Evolutionary conservation across 2,888 invertebrate species (phyloP).

Genomic region (Philaethria dido): DNA sequence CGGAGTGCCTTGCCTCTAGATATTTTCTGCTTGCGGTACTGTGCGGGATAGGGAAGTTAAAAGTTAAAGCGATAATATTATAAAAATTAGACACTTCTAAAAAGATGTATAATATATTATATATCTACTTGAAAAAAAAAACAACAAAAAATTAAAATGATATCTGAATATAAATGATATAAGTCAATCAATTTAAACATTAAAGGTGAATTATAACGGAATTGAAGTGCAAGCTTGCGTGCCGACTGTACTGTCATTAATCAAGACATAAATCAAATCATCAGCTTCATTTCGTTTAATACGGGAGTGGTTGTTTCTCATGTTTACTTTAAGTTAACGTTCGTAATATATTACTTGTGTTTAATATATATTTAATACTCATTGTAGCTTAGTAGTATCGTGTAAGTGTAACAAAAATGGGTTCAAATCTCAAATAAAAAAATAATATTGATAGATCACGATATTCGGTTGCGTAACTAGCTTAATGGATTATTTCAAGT

Average conservation of each 20-base stretch:
- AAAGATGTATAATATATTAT: too few relatives aligned
- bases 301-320: not conserved
- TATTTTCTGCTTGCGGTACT: too few relatives aligned
- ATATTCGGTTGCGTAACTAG: not conserved
- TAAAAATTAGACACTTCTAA: too few relatives aligned
- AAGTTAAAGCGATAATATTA: too few relatives aligned
- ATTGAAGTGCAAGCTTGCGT: slow-evolving; percentile 6
- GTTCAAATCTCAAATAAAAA: not conserved
- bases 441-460: slow-evolving; percentile 3
- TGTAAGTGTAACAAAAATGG: not conserved
- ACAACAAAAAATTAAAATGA: not conserved
- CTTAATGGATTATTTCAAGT: not conserved
- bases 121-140: too few relatives aligned
- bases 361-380: not conserved
- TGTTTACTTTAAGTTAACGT: slow-evolving; percentile 6
- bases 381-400: too few relatives aligned
- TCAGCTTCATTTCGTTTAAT: slow-evolving; percentile 20
- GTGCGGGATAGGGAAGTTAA: too few relatives aligned
- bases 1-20: too few relatives aligned
- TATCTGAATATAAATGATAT: not conserved
- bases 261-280: slow-evolving; percentile 20
- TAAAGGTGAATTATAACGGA: not conserved
- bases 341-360: not conserved
- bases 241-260: slow-evolving; percentile 16
- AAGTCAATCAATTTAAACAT: slow-evolving; percentile 1